Percentiles rank a stretch among this genome's conserved stretches.
Evolutionary conservation across 2,888 invertebrate species (phyloP).

Genomic region (Strigamia maritima): DNA sequence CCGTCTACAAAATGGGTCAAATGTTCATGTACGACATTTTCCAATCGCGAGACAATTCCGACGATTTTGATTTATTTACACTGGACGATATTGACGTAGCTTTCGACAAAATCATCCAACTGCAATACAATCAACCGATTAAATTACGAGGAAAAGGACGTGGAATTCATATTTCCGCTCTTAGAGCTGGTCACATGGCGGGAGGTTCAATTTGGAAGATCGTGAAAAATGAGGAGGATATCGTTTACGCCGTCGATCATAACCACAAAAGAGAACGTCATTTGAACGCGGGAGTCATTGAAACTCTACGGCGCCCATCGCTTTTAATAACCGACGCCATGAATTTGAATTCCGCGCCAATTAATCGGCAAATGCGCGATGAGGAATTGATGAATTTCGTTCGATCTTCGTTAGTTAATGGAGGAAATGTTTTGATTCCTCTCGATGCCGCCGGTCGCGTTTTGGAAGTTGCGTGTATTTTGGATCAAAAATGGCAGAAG

Average conservation of each 20-base stretch:
- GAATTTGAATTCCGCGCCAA: constrained; percentile 91
- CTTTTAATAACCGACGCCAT: constrained; percentile 91
- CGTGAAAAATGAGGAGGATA: constrained; percentile 95
- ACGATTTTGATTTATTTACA: constrained; percentile 88
- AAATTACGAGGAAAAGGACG: constrained; percentile 93
- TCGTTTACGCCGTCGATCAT: constrained; percentile 94
- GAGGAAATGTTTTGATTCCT: constrained; percentile 92
- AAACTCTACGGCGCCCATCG: constrained; percentile 78
- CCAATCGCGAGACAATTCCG: constrained; percentile 82
- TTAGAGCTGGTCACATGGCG: constrained; percentile 93
- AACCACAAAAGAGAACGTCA: constrained; percentile 99
- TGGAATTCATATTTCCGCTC: constrained; percentile 86
- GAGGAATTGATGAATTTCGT: constrained; percentile 94
- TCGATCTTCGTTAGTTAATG: constrained; percentile 85
- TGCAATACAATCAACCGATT: constrained; percentile 97
- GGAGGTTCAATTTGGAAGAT: constrained; percentile 99
- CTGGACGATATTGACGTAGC: constrained; percentile 97
- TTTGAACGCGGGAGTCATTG: constrained; percentile 91
- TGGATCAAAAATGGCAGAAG: constrained; percentile 54
- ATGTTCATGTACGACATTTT: constrained; percentile 99
- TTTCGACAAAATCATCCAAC: constrained; percentile 91
- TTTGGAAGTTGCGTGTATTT: constrained; percentile 93
- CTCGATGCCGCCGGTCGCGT: constrained; percentile 97
- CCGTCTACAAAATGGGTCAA: constrained; percentile 99
- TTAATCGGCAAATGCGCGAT: constrained; percentile 83